A percentile compares a stretch with the other conserved stretches of the same genome.
Conservation (phyloP, 2,797 vertebrate species). For the Cirrhinus molitorella region DNA sequence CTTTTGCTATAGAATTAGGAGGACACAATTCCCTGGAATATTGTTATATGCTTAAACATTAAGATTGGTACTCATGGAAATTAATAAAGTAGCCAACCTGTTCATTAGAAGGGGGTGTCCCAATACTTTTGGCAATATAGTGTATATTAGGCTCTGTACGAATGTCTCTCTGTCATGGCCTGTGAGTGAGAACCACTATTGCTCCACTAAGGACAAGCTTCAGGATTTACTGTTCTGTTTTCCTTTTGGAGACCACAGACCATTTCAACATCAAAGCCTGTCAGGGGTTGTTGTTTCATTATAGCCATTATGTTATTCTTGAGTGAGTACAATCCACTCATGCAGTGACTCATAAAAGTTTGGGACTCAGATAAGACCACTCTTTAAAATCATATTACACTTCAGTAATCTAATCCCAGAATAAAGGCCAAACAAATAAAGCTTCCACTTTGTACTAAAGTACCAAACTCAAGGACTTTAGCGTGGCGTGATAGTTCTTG, state of each 20-base stretch:
- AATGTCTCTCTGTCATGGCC: conserved; percentile 17
- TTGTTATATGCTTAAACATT: too few relatives aligned
- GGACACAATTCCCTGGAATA: too few relatives aligned
- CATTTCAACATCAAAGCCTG: conserved; percentile 52
- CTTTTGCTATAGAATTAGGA: too few relatives aligned
- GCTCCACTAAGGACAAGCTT: conserved; percentile 22
- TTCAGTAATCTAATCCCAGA: conserved; percentile 64
- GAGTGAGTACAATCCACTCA: conserved; percentile 54
- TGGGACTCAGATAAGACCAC: conserved; percentile 59
- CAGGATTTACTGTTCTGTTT: conserved; percentile 42
- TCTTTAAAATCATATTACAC: conserved; percentile 61
- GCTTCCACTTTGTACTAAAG: conserved; percentile 47
- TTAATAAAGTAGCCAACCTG: too few relatives aligned
- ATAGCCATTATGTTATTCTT: conserved; percentile 33
- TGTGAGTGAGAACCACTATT: conserved; percentile 34
- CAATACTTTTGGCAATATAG: too few relatives aligned
- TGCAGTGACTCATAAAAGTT: conserved; percentile 65
- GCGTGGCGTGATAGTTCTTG: not conserved
- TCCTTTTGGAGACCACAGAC: conserved; percentile 10
- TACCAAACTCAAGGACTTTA: not conserved
- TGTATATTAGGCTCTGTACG: not conserved
- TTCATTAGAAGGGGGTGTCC: too few relatives aligned
- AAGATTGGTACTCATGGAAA: too few relatives aligned
- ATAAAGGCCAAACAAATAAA: conserved; percentile 62
- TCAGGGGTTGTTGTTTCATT: conserved; percentile 38